Evolutionary conservation across 92 coral and sea anemone genomes (phyloP), one percentile per base, ranked within the genome.

Genomic region (Palythoa caribaeorum): DNA sequence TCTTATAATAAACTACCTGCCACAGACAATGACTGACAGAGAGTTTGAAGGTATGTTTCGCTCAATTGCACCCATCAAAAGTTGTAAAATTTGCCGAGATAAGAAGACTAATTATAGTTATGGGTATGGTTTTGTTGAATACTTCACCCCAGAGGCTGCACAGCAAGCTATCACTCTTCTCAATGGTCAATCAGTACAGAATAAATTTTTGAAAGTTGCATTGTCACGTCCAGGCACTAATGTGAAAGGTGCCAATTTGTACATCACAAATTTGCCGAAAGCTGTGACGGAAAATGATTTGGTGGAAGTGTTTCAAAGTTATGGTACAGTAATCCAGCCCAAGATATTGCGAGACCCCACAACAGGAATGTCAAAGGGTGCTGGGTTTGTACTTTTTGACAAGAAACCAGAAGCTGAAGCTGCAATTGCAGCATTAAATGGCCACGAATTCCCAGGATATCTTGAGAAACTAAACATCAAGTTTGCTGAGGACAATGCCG

Each of bases 121-220:
- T 88, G 98, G 98, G 6, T 95, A 89, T 83, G 98, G 98, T 2
- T 95, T 95, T 88, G 92, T 95, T n/a, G 98, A 95, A 14, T 95
- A 95, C 83, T 91, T 90, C 90, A 91, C 96, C 5, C 87, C 96
- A 9, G 98, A 95, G 83, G 90, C 94, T 60, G 98, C 98, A 2
- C 96, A 95, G 80, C 72, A 79, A 86, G 98, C 98, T 9, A 95
- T 95, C 66, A 91, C 85, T 77, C 70, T 57, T 9, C 90, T 95
- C 16, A 90, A 91, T 85, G 96, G 98, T 14, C 89, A 85, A 73
- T 88, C 84, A 9, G 65, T 95, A 38, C 92, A 91, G 63, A 89
- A 93, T 85, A 95, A 95, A 63, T 60, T 80, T 57, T 83, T 95
- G 16, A 95, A 95, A 86, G 98, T 95, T 36, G 98, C 98, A 44